Evolutionary conservation across 2,888 invertebrate species (phyloP), one percentile per base, ranked within the genome.

Genomic region (Drosophila koepferae): DNA sequence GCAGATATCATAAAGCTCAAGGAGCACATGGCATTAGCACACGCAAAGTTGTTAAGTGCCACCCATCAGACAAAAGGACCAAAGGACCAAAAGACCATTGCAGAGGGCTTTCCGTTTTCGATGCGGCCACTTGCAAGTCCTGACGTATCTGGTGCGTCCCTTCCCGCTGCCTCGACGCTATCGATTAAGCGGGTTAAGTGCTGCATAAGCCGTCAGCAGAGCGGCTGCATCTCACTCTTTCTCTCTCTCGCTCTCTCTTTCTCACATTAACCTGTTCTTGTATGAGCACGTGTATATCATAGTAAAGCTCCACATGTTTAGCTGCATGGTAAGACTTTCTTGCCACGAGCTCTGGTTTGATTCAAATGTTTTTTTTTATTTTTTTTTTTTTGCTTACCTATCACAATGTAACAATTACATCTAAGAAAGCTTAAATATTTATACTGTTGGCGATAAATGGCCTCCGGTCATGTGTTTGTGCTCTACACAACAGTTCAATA

Each of bases 121-220:
- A 36, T 55, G 65, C 41, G 36, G 28, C 41, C 16, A 58, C 51
- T 71, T 55, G 23, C 23, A 46, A 41, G 59, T n/a, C 49, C 51
- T 65, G 55, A 63, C 34, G n/a, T 58, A 72, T 63, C 51, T 63
- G 43, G 56, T 64, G 63, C 71, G 66, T 61, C 61, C 49, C 40
- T 51, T 46, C 49, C 40, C 16, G 63, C 34, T 63, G 28, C 49
- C 49, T 54, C 40, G 46, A 18, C 46, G 44, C 58, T 72, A 78
- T 82, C 81, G 77, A 82, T 82, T 80, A 82, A 85, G 78, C 74
- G 69, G 78, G 72, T 82, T 84, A 82, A 82, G 77, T 80, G 80
- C 80, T 65, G 62, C 75, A 71, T 67, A 72, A 85, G 72, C 79
- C 63, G 36, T 40, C 43, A 51, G 51, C 14, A 58, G 28, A 8